Percentiles rank a stretch among this genome's conserved stretches.
Evolutionary conservation across 2,113 vertebrate species (phyloP).

Genomic region (Bagarius yarrelli): DNA sequence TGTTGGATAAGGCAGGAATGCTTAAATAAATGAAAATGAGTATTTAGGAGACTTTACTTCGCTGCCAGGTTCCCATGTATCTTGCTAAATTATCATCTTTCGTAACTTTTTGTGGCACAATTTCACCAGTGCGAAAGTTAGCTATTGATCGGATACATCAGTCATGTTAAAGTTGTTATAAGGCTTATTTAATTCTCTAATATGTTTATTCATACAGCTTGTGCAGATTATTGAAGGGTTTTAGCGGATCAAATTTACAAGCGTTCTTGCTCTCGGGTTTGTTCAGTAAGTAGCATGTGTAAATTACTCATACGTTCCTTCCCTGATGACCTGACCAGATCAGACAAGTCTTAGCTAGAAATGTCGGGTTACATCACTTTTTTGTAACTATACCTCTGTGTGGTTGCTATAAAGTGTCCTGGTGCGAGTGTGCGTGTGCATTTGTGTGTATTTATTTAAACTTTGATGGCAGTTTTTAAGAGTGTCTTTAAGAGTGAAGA

Average conservation of each 20-base stretch:
- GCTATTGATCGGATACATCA: background rate
- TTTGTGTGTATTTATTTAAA: background rate
- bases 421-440: background rate
- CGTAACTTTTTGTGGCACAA: background rate
- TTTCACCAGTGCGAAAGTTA: background rate
- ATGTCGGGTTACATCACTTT: background rate
- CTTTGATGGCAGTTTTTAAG: background rate
- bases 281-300: constrained; percentile 11
- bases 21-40: background rate
- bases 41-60: background rate
- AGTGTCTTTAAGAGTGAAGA: background rate
- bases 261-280: background rate
- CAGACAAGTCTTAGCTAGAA: constrained; percentile 4
- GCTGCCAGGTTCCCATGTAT: background rate
- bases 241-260: background rate
- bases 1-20: constrained; percentile 7
- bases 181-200: background rate
- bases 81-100: background rate
- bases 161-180: background rate
- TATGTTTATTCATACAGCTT: background rate
- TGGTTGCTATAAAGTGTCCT: background rate
- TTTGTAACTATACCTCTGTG: background rate
- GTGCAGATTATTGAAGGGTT: background rate
- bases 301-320: background rate
- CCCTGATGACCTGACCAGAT: background rate